Percentiles rank a stretch among this genome's conserved stretches.
phyloP scores from a whole-genome alignment of 2,797 vertebrate genomes.

The Phataginus tricuspis region DNA sequence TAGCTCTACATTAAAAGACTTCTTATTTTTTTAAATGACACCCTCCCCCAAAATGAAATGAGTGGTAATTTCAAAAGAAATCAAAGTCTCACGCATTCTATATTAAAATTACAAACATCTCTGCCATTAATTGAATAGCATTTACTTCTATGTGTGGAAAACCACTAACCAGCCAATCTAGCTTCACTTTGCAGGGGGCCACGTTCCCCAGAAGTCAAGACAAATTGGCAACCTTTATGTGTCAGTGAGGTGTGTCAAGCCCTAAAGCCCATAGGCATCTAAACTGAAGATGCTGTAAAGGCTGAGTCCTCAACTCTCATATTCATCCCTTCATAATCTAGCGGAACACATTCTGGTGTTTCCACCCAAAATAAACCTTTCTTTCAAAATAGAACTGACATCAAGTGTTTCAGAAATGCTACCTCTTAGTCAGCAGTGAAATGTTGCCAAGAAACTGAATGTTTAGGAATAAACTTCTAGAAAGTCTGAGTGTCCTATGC shows the following conservation, averaged over 20 bases:
- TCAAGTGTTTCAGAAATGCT: neutral
- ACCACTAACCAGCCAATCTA: neutral
- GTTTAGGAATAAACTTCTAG: neutral
- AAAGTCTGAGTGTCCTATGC: neutral
- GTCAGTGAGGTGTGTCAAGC: neutral
- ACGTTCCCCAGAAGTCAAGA: neutral
- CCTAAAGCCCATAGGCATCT: rapidly evolving
- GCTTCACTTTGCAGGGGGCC: neutral
- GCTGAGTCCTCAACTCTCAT: neutral
- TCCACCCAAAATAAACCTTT: neutral
- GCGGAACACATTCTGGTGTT: neutral
- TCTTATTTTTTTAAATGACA: neutral
- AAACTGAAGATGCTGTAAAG: neutral
- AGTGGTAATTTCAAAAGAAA: neutral
- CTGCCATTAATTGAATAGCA: neutral
- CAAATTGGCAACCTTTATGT: neutral
- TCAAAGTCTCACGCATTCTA: neutral
- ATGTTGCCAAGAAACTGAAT: rapidly evolving
- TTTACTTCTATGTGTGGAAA: neutral
- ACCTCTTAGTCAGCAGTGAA: neutral
- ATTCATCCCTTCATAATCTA: neutral
- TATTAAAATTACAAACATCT: neutral
- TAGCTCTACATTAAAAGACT: neutral
- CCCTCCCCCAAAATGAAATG: neutral
- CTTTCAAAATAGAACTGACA: neutral